Base-by-base conservation (phyloP, 64 coral and sea anemone species). In the Pocillopora damicornis region DNA sequence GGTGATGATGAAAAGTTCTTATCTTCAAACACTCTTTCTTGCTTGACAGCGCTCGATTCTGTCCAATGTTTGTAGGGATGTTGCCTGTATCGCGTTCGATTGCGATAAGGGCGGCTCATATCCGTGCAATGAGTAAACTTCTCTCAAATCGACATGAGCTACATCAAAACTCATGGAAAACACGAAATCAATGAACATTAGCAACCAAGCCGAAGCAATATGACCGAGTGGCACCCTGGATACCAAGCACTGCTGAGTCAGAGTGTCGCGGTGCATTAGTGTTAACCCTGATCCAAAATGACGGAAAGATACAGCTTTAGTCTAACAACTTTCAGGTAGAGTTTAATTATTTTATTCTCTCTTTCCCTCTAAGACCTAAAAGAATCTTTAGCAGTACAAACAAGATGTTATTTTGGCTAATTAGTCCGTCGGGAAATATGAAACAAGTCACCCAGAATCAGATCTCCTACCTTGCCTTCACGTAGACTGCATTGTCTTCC, bases 221-320 rank as follows among this genome's bases (percentile, higher is more conserved):
- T 23, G 11, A 58, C 15, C 61, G 74, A 15, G 88, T 58, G 38
- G 38, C 60, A 82, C 88, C 42, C 42, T 93, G 88, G 76, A 65
- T 25, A 82, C 42, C 12, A 86, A 65, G 23, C 87, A 51, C 42
- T 51, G 91, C 87, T 96, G 94, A 90, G 76, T 96, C 90, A 93
- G 78, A 1, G 60, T 68, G 58, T 17, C 61, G 91, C 90, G 86
- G 77, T 72, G 94, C 38, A 83, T 87, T 92, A 25, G 92, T 90
- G 94, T 82, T 61, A 83, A 89, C 75, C 1, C 34, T 26, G 76
- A 75, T 92, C 66, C 87, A 99, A 99, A 37, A 99, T 99, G 96
- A 89, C 96, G 89, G 96, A 99, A 88, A 95, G 96, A 91, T 99
- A 99, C 90, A 99, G 93, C 85, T 99, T 99, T 76, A 99, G 96